Base-by-base conservation (phyloP, 2,888 invertebrate species). In the Pristionchus maxplancki region DNA sequence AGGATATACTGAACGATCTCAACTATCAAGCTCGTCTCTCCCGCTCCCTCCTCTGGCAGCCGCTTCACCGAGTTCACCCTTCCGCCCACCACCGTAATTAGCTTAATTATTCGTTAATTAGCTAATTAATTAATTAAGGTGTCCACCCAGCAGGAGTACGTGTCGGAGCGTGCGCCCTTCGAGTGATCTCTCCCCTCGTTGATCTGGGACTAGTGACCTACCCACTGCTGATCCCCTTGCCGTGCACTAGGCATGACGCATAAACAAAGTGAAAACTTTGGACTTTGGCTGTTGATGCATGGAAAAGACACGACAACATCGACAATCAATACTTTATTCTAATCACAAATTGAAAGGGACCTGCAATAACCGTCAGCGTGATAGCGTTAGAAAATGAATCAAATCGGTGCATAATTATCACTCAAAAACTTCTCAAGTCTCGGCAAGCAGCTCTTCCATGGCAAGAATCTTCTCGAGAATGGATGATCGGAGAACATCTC, bases 131-230 rank as follows among this genome's bases (percentile, higher is more conserved):
- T 28, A 62, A 6, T 67, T 31, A 15, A 67, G 67, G 74, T 74
- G 40, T 74, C 74, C 40, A 74, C 74, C 17, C 74, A 74, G 74
- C 74, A 13, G n/a, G 74, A 74, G 74, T 74, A 74, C 74, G 74
- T 74, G 40, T 74, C 74, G n/a, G 40, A 74, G 74, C 74, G 74
- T 8, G 40, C 74, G 17, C 74, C 74, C 74, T 74, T 74, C 74
- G 74, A 74, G 74, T 74, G 40, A 74, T 37, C 37, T 20, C 20
- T 20, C 11, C 40, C 17, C 24, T 74, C 74, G 13, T 40, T 34
- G 34, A 62, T 62, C 28, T 28, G 24, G 11, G 62, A 62, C 67
- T 15, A 34, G 11, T 17, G 40, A 20, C n/a, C 67, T 40, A 44
- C 40, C 74, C 24, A 13, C 1, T 20, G 8, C n/a, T 24, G 5